phyloP scores from a whole-genome alignment of 2,888 invertebrate species.

The Lamellibrachia columna region DNA sequence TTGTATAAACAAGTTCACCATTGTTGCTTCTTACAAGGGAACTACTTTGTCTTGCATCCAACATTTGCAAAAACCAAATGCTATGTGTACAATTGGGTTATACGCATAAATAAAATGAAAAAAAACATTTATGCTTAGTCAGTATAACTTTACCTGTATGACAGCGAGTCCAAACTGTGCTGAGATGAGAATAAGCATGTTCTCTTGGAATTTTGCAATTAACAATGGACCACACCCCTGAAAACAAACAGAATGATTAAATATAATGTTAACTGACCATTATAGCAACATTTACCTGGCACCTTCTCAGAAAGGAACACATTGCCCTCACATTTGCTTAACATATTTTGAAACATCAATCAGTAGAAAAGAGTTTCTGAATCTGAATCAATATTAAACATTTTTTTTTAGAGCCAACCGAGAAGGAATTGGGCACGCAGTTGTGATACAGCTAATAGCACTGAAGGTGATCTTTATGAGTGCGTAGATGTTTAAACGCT shows the following conservation, averaged over 20 bases:
- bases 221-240: not conserved
- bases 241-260: not conserved
- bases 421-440: too few relatives aligned
- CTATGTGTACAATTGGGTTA: not conserved
- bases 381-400: too few relatives aligned
- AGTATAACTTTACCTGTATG: not conserved
- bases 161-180: not conserved
- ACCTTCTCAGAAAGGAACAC: too few relatives aligned
- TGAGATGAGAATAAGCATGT: not conserved
- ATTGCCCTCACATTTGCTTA: too few relatives aligned
- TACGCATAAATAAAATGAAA: not conserved
- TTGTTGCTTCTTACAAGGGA: not conserved
- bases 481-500: too few relatives aligned
- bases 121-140: not conserved
- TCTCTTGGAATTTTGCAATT: not conserved
- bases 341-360: too few relatives aligned
- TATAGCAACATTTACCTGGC: too few relatives aligned
- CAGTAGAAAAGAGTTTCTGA: too few relatives aligned
- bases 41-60: not conserved
- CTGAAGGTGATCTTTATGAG: too few relatives aligned
- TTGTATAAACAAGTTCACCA: not conserved
- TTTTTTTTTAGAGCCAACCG: too few relatives aligned
- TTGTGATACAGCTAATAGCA: too few relatives aligned
- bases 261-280: not conserved
- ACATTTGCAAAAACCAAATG: not conserved